Percentiles rank a stretch among this genome's conserved stretches.
Conservation (phyloP, 2,888 invertebrate genomes). For the Sturmia bella region DNA sequence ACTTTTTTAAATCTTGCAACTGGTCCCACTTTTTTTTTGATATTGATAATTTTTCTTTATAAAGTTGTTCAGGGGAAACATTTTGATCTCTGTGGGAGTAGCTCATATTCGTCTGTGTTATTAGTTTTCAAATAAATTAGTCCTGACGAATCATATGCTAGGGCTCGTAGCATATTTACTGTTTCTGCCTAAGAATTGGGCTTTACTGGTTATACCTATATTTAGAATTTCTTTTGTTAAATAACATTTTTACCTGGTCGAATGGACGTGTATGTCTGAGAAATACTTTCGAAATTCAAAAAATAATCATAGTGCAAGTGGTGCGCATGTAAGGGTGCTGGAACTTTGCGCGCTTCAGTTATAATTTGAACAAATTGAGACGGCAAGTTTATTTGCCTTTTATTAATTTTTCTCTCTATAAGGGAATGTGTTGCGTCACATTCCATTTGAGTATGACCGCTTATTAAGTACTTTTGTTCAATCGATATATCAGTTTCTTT, state of each 20-base stretch:
- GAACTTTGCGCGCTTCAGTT: conserved; percentile 3
- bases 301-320: background rate
- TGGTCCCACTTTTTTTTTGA: conserved; percentile 27
- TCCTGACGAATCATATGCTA: conserved; percentile 19
- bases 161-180: conserved; percentile 13
- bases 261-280: background rate
- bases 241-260: conserved; percentile 16
- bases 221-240: conserved; percentile 1
- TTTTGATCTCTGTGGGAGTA: conserved; percentile 9
- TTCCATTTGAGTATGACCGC: no score
- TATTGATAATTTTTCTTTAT: conserved; percentile 24
- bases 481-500: no score
- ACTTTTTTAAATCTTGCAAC: conserved; percentile 26
- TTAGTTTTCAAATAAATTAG: conserved; percentile 24
- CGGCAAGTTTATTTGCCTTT: conserved; percentile 2
- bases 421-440: no score
- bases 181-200: background rate
- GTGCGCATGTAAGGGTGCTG: conserved; percentile 2
- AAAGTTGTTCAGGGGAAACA: background rate
- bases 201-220: background rate
- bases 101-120: conserved; percentile 14
- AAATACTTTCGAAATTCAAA: conserved; percentile 22
- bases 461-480: no score
- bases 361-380: conserved; percentile 10
- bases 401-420: background rate